Evolutionary conservation across 2,888 invertebrate species (phyloP).

Genomic region (Abscondita cerata): DNA sequence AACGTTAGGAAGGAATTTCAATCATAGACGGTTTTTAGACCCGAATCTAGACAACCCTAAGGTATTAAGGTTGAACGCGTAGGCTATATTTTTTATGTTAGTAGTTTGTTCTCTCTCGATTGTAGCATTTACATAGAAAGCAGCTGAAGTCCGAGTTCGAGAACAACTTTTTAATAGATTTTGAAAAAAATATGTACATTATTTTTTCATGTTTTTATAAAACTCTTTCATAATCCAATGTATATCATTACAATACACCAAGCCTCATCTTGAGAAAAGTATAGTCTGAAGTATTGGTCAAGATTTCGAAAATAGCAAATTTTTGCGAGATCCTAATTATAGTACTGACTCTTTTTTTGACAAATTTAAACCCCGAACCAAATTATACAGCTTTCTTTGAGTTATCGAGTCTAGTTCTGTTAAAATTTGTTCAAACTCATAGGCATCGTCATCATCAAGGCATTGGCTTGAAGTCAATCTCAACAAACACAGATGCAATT

Average conservation of each 20-base stretch:
- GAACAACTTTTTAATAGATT: slow-evolving; percentile 1
- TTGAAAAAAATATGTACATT: slow-evolving; percentile 4
- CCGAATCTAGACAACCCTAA: no score
- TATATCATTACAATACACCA: neutral
- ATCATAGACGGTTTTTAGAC: no score
- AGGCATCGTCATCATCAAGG: neutral
- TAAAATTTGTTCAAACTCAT: neutral
- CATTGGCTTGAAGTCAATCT: neutral
- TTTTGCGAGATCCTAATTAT: no score
- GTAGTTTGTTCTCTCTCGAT: neutral
- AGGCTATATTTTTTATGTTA: no score
- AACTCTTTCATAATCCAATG: neutral
- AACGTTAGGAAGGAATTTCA: no score
- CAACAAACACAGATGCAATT: neutral
- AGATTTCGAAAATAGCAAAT: neutral
- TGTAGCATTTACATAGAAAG: no score
- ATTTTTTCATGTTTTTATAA: slow-evolving; percentile 3
- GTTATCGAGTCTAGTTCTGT: neutral
- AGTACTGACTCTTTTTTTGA: no score
- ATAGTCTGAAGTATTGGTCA: neutral
- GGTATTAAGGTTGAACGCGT: slow-evolving; percentile 1
- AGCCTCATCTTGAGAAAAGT: slow-evolving; percentile 5
- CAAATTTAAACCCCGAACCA: no score
- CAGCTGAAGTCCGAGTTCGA: neutral
- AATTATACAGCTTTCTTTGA: no score